Conservation (phyloP, 2,797 vertebrate genomes). For the Mormyrops attenuatus region DNA sequence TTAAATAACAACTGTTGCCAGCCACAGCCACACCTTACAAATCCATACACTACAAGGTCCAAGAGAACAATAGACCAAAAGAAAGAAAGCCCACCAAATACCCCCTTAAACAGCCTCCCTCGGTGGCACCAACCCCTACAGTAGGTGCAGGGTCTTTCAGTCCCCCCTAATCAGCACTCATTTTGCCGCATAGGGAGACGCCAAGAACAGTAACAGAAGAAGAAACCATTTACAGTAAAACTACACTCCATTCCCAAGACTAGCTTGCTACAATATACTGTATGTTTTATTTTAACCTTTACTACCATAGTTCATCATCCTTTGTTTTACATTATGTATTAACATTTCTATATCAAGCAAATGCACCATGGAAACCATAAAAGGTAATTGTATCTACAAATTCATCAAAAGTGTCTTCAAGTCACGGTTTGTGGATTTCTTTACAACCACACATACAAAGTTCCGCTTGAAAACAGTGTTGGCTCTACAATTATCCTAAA, state of each 20-base stretch:
- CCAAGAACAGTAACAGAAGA: neutral
- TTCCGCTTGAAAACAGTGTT: neutral
- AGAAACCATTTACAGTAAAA: neutral
- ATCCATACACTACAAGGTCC: neutral
- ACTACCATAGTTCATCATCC: neutral
- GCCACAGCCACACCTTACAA: neutral
- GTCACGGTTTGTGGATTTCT: neutral
- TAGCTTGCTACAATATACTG: neutral
- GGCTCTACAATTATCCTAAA: neutral
- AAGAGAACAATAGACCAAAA: neutral
- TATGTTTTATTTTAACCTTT: neutral
- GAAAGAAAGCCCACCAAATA: neutral
- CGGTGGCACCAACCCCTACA: neutral
- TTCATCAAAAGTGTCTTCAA: neutral
- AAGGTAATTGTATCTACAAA: neutral
- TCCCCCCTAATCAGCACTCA: neutral
- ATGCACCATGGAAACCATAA: neutral
- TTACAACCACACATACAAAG: neutral
- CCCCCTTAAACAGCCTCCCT: neutral
- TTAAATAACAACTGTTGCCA: neutral
- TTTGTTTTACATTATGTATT: neutral
- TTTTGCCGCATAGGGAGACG: neutral
- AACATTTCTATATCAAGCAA: neutral
- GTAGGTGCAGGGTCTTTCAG: neutral
- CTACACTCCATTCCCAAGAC: neutral